A percentile compares a stretch with the other conserved stretches of the same genome.
These are phyloP conservation scores for Prunella strophiata DNA, from an alignment of 2,797 vertebrate species.

Conservation along the genomic window DNA sequence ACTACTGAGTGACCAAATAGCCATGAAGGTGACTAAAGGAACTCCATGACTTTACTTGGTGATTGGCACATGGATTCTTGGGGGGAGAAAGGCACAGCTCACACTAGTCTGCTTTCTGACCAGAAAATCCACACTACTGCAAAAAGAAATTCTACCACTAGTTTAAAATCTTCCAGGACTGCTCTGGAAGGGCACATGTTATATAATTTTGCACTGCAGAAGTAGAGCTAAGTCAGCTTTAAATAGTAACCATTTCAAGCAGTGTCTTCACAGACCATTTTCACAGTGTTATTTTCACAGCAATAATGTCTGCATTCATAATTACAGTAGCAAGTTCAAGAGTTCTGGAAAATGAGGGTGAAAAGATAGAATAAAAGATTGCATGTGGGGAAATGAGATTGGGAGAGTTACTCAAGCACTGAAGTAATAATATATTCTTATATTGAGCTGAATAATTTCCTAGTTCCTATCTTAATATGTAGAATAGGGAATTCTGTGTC, in stretches of 20 bases:
- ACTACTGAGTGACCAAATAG: neutral
- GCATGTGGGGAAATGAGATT: constrained; percentile 33
- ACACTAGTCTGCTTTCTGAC: neutral
- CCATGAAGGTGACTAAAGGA: neutral
- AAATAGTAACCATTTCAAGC: constrained; percentile 44
- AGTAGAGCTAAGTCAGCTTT: constrained; percentile 27
- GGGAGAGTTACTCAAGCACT: constrained; percentile 15
- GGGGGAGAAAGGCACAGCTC: neutral
- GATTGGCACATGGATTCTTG: neutral
- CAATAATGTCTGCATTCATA: constrained; percentile 67
- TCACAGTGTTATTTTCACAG: constrained; percentile 50
- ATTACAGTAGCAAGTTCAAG: constrained; percentile 61
- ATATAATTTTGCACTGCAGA: constrained; percentile 19
- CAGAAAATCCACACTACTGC: neutral
- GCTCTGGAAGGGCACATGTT: neutral
- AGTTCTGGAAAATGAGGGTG: constrained; percentile 31
- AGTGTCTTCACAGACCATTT: constrained; percentile 27
- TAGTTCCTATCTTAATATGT: constrained; percentile 40
- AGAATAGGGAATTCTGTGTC: constrained; percentile 54
- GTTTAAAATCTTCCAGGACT: neutral
- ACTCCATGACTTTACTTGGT: neutral
- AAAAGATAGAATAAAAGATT: constrained; percentile 68
- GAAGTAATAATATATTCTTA: constrained; percentile 45
- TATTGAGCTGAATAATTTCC: constrained; percentile 54
- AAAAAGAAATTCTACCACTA: neutral